phyloP scores from a whole-genome alignment of 2,113 vertebrate genomes.

The Piprites chloris region DNA sequence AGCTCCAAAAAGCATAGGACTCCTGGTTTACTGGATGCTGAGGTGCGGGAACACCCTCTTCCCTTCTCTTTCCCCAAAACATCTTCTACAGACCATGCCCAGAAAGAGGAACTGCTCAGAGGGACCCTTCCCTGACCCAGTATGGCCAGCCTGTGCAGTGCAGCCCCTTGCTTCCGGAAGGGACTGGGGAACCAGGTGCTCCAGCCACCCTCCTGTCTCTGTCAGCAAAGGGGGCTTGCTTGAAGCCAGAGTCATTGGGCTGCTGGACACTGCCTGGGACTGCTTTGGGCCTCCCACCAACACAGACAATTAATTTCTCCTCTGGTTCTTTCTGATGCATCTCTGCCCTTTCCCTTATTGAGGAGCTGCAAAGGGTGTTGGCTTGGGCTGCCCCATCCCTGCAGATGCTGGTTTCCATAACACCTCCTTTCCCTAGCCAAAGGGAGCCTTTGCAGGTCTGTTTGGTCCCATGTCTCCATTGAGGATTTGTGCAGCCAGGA shows the following conservation, averaged over 20 bases:
- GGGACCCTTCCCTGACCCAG: neutral
- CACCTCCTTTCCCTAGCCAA: neutral
- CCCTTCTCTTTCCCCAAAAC: neutral
- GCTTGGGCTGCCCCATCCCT: neutral
- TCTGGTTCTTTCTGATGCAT: neutral
- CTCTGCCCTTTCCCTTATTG: fast-evolving
- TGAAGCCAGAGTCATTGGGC: neutral
- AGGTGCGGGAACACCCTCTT: neutral
- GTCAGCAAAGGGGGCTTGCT: neutral
- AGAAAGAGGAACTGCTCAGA: neutral
- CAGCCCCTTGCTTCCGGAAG: neutral
- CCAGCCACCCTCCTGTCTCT: neutral
- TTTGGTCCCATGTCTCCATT: neutral
- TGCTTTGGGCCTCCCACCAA: neutral
- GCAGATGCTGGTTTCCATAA: neutral
- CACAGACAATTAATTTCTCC: neutral
- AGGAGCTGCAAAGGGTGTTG: neutral
- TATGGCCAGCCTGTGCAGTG: neutral
- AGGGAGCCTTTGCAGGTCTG: neutral
- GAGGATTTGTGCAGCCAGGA: neutral
- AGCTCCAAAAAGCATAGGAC: neutral
- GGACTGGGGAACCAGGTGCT: neutral
- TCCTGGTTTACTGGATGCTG: neutral
- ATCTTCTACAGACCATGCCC: neutral
- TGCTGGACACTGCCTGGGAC: neutral